phyloP scores from a whole-genome alignment of 2,888 invertebrate genomes.

The Drosophila phalerata region DNA sequence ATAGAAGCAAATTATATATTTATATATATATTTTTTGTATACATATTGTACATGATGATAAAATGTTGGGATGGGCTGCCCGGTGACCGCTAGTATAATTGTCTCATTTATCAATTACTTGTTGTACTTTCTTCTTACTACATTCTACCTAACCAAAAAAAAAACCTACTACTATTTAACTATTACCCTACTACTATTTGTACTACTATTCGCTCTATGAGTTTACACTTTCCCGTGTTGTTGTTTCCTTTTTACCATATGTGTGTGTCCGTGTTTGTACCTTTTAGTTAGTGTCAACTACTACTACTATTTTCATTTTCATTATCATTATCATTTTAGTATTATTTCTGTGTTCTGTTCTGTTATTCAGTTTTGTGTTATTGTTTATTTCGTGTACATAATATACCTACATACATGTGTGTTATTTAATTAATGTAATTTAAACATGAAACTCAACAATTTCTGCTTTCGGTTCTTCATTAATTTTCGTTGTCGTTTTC shows the following conservation, averaged over 20 bases:
- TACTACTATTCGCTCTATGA: conserved; percentile 74
- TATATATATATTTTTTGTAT: conserved; percentile 66
- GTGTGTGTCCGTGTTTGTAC: conserved; percentile 70
- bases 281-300: conserved; percentile 46
- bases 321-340: conserved; percentile 4
- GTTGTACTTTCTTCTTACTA: conserved; percentile 79
- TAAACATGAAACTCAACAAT: conserved; percentile 83
- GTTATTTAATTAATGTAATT: conserved; percentile 78
- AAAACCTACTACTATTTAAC: conserved; percentile 55
- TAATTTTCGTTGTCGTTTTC: conserved; percentile 60
- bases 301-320: conserved; percentile 12
- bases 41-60: conserved; percentile 81
- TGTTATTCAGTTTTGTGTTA: conserved; percentile 28
- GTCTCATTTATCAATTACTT: conserved; percentile 83
- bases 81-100: conserved; percentile 86
- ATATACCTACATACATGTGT: conserved; percentile 57
- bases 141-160: conserved; percentile 62
- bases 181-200: conserved; percentile 62
- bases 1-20: conserved; percentile 70
- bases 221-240: conserved; percentile 67
- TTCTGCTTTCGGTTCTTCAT: conserved; percentile 77
- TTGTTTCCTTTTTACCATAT: conserved; percentile 61
- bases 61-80: conserved; percentile 86
- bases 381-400: conserved; percentile 30
- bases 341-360: conserved; percentile 33